Conservation (phyloP, 2,113 vertebrate genomes). For the Oryzias celebensis region DNA sequence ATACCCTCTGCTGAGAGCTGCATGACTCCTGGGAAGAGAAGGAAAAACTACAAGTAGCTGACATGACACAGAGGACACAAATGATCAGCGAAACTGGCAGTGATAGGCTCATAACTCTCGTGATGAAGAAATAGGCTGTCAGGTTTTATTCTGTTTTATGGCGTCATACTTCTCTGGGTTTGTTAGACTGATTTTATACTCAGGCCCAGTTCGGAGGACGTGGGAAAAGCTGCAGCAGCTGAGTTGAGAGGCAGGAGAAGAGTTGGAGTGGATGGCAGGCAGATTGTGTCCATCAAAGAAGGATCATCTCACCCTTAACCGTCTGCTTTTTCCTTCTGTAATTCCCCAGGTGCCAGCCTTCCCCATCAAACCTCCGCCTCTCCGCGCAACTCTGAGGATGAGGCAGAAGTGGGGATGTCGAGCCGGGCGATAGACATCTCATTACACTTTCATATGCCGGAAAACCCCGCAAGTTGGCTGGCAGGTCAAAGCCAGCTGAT, state of each 20-base stretch:
- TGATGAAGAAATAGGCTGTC: too few relatives aligned
- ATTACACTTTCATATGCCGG: constrained; percentile 70
- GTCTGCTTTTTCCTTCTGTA: constrained; percentile 40
- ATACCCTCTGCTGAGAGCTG: too few relatives aligned
- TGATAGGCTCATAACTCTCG: too few relatives aligned
- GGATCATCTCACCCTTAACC: constrained; percentile 53
- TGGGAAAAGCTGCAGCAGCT: constrained; percentile 9
- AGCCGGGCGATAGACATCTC: constrained; percentile 63
- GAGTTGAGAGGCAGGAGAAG: constrained; percentile 21
- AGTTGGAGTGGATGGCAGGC: constrained; percentile 38
- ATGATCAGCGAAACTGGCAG: too few relatives aligned
- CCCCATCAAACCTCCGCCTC: constrained; percentile 52
- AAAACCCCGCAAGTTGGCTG: constrained; percentile 49
- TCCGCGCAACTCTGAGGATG: constrained; percentile 29
- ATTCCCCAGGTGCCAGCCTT: constrained; percentile 53
- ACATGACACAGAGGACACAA: too few relatives aligned
- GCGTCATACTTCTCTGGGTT: too few relatives aligned
- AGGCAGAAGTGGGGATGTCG: constrained; percentile 21
- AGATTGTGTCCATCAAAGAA: constrained; percentile 57
- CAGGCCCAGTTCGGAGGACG: constrained; percentile 9
- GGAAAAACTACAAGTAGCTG: too few relatives aligned
- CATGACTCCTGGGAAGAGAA: too few relatives aligned
- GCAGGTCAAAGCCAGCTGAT: constrained; percentile 51
- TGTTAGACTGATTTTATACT: too few relatives aligned
- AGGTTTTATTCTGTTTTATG: too few relatives aligned